Evolutionary conservation across 1,140 invertebrate species (phyloP).

Genomic region (Diabrotica undecimpunctata): DNA sequence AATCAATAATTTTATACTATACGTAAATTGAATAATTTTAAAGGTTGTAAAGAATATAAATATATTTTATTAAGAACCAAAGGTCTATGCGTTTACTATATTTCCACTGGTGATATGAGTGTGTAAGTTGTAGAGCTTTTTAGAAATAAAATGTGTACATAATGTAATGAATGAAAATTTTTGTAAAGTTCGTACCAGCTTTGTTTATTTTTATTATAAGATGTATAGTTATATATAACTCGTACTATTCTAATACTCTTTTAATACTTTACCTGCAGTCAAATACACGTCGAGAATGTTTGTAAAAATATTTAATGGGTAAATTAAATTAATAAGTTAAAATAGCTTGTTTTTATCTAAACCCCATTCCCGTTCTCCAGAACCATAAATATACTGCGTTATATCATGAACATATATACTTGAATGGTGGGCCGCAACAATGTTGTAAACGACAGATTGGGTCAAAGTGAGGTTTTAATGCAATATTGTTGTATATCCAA

Average conservation of each 20-base stretch:
- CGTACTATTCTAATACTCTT: conserved; percentile 30
- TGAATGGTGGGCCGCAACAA: no score
- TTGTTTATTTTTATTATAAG: conserved; percentile 26
- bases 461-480: no score
- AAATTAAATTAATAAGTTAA: conserved; percentile 23
- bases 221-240: conserved; percentile 30
- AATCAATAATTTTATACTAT: no score
- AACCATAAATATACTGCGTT: no score
- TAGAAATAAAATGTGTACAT: conserved; percentile 21
- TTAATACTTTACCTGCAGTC: conserved; percentile 24
- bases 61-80: no score
- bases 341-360: neutral
- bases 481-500: no score
- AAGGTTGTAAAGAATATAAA: no score
- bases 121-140: conserved; percentile 15
- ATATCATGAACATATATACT: no score
- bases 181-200: conserved; percentile 27
- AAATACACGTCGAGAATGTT: conserved; percentile 22
- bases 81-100: no score
- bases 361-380: neutral
- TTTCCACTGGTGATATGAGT: conserved; percentile 5
- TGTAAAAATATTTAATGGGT: conserved; percentile 30
- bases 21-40: no score
- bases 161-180: conserved; percentile 20
- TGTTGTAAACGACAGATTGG: no score